phyloP scores from a whole-genome alignment of 2,888 invertebrate genomes.

The Cantharis flavilabris region DNA sequence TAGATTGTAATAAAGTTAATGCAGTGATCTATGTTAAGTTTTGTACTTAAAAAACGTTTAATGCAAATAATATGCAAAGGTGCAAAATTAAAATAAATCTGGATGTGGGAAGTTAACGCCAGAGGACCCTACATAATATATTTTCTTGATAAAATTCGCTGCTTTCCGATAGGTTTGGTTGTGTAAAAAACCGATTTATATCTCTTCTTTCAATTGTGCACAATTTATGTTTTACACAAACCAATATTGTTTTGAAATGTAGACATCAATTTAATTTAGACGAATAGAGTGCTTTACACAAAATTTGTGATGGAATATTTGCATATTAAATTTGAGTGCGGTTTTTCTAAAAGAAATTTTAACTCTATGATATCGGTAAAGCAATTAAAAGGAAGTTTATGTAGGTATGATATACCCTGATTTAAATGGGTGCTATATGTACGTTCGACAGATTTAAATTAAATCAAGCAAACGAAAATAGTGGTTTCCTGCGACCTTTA shows the following conservation, averaged over 20 bases:
- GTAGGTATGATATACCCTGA: neutral
- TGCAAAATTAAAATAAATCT: constrained; percentile 13
- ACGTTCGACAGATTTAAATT: neutral
- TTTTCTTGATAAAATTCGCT: neutral
- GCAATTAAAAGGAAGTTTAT: neutral
- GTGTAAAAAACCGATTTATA: neutral
- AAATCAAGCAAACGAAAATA: neutral
- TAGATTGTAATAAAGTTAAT: neutral
- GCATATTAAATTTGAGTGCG: neutral
- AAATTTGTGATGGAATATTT: neutral
- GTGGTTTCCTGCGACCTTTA: neutral
- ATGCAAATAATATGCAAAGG: constrained; percentile 2
- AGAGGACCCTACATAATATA: constrained; percentile 12
- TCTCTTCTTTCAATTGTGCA: neutral
- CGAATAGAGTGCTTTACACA: neutral
- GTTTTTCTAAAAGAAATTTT: neutral
- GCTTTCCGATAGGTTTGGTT: neutral
- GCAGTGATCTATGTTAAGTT: no score
- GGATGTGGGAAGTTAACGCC: constrained; percentile 11
- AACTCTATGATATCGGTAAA: neutral
- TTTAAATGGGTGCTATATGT: neutral
- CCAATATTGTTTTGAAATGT: constrained; percentile 2
- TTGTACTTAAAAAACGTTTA: neutral
- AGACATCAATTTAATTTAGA: neutral
- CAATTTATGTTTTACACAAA: constrained; percentile 2